Evolutionary conservation across 2,113 vertebrate species (phyloP).

Genomic region (Etia nguti): DNA sequence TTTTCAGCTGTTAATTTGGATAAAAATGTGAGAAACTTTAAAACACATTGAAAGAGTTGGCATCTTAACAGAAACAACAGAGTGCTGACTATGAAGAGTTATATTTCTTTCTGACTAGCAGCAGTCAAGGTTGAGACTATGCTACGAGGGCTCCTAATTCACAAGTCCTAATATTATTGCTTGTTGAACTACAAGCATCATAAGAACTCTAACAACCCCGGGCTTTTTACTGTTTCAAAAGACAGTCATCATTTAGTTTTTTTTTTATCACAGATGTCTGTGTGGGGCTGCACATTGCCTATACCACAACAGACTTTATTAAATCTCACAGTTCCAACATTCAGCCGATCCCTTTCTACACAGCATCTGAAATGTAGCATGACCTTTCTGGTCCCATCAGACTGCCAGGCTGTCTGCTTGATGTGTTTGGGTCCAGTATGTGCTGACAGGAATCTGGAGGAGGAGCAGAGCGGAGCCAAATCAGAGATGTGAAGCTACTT

Average conservation of each 20-base stretch:
- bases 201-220: slow-evolving; percentile 6
- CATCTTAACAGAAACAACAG: background rate
- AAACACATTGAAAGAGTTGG: background rate
- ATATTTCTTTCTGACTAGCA: slow-evolving; percentile 17
- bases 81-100: background rate
- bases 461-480: slow-evolving; percentile 22
- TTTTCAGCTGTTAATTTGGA: background rate
- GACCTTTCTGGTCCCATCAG: slow-evolving; percentile 60
- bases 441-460: slow-evolving; percentile 51
- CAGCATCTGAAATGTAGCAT: slow-evolving; percentile 60
- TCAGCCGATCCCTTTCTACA: slow-evolving; percentile 26
- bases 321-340: slow-evolving; percentile 31
- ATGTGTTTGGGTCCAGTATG: slow-evolving; percentile 47
- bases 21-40: background rate
- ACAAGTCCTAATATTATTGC: background rate
- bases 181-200: slow-evolving; percentile 21
- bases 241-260: slow-evolving; percentile 9
- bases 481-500: slow-evolving; percentile 29
- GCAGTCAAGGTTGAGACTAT: slow-evolving; percentile 4
- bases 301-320: slow-evolving; percentile 35
- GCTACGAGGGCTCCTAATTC: slow-evolving; percentile 2
- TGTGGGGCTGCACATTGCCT: background rate
- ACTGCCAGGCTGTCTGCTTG: slow-evolving; percentile 48
- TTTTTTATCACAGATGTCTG: slow-evolving; percentile 22
- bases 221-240: slow-evolving; percentile 13